Conservation (phyloP, 2,888 invertebrate species). For the Suillia variegata region DNA sequence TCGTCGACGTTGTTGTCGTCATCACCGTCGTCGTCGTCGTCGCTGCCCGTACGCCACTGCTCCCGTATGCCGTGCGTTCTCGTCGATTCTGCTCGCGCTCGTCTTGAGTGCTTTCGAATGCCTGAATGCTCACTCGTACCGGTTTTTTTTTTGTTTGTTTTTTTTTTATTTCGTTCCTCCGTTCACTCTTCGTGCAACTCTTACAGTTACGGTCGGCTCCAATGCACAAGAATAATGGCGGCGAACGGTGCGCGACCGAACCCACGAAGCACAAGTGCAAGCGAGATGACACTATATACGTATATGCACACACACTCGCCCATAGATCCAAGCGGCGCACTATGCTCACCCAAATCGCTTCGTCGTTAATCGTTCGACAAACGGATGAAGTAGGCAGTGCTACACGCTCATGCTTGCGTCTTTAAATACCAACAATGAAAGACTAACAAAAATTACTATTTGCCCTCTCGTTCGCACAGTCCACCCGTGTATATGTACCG, state of each 20-base stretch:
- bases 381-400: conserved; percentile 48
- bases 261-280: conserved; percentile 24
- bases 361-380: conserved; percentile 36
- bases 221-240: conserved; percentile 49
- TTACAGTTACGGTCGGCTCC: conserved; percentile 23
- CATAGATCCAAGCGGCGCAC: neutral
- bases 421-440: conserved; percentile 43
- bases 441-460: conserved; percentile 25
- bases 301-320: too few relatives aligned
- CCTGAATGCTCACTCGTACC: neutral
- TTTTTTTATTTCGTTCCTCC: too few relatives aligned
- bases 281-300: conserved; percentile 27
- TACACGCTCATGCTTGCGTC: conserved; percentile 52
- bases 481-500: neutral
- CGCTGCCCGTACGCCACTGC: conserved; percentile 18
- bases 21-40: conserved; percentile 24
- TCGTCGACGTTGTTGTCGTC: too few relatives aligned
- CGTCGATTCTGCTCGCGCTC: neutral
- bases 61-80: neutral
- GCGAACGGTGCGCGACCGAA: conserved; percentile 27
- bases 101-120: conserved; percentile 41
- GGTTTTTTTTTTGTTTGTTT: too few relatives aligned
- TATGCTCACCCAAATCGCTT: conserved; percentile 39
- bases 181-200: neutral
- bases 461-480: conserved; percentile 19